Base-by-base conservation (phyloP, 2,888 invertebrate genomes). In the Pterostichus madidus region DNA sequence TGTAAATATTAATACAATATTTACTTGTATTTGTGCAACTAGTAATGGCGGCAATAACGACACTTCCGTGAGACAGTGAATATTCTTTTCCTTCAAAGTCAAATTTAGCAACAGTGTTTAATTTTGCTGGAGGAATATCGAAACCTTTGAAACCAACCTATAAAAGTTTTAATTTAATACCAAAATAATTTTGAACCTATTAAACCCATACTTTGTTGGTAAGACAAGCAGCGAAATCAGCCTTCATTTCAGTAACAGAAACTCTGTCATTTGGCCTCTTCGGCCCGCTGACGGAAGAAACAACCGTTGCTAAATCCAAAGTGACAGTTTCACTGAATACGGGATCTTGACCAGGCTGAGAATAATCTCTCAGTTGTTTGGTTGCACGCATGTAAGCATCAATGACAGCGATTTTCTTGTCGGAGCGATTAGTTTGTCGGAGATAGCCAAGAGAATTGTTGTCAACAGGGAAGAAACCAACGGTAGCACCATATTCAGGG, bases 231-330 rank as follows among this genome's bases (percentile, higher is more conserved):
- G 91, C 90, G 90, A 99, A 99, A 90, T 99, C 99, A 10, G 91
- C 90, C 89, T 98, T 97, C 97, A 99, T 98, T 59, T 96, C 95
- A 0, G 93, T 90, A 0, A 99, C 97, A 0, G 98, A 93, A 3
- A 99, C 98, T 24, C 98, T 92, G 91, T 99, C 99, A 86, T 99
- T 99, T 0, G 99, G 99, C 77, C 99, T 91, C 89, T 99, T 99
- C 0, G 99, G 99, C 0, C 99, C 99, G 84, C 98, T 98, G 11
- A 99, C 96, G 17, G 98, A 98, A 1, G 99, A 97, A 75, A 97
- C 97, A 0, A 99, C 97, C 0, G 96, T 95, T 0, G 93, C 89
- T 61, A 99, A 91, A 89, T 99, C 98, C 85, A 99, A 89, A 59
- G 96, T 95, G 0, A 97, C 94, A 11, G 95, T 92, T 93, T 96